Percentiles rank a stretch among this genome's conserved stretches.
phyloP scores from a whole-genome alignment of 2,888 invertebrate genomes.

The Xylota sylvarum region DNA sequence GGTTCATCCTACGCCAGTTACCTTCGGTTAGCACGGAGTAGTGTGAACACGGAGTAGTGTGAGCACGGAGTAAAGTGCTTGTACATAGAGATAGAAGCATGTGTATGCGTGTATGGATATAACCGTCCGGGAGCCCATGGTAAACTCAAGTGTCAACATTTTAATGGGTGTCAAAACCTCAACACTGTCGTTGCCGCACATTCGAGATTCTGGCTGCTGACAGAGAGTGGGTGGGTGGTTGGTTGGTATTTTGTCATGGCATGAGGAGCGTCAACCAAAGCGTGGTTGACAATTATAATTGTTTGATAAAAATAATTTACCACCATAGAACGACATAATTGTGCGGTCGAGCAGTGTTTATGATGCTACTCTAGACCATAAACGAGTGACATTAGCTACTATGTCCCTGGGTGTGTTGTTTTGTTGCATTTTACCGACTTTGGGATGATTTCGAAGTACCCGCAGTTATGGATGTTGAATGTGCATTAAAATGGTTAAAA shows the following conservation, averaged over 20 bases:
- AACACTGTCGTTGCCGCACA: conserved; percentile 48
- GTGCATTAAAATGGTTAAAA: too few relatives aligned
- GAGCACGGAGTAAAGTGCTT: background rate
- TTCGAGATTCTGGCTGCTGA: conserved; percentile 36
- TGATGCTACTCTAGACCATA: conserved; percentile 23
- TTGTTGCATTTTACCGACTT: background rate
- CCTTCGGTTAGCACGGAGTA: conserved; percentile 1
- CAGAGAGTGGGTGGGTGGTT: conserved; percentile 1
- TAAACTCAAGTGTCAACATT: conserved; percentile 66
- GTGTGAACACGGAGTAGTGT: background rate
- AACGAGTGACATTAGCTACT: conserved; percentile 2
- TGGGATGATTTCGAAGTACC: background rate
- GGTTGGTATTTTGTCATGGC: background rate
- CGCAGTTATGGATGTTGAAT: too few relatives aligned
- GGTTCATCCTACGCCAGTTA: conserved; percentile 19
- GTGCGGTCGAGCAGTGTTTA: conserved; percentile 42
- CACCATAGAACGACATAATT: conserved; percentile 30
- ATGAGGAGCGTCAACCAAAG: conserved; percentile 26
- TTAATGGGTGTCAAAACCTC: conserved; percentile 70
- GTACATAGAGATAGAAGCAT: background rate
- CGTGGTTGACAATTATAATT: conserved; percentile 55
- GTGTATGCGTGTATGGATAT: background rate
- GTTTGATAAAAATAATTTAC: conserved; percentile 67
- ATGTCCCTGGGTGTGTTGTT: background rate
- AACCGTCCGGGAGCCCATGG: conserved; percentile 13